Evolutionary conservation across 1,140 invertebrate species (phyloP).

Genomic region (Antheraea pernyi): DNA sequence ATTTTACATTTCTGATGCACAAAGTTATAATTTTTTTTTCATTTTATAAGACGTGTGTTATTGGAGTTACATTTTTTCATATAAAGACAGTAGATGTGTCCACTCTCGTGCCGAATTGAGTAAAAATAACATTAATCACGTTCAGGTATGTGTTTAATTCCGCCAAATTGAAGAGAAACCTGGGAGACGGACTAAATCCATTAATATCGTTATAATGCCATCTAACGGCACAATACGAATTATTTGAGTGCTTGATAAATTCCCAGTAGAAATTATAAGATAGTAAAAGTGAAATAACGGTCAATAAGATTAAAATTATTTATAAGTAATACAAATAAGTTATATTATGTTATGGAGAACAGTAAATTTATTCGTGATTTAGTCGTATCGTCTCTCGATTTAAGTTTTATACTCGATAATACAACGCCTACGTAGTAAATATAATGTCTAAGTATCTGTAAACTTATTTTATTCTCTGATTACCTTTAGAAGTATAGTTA

Average conservation of each 20-base stretch:
- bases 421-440: background rate
- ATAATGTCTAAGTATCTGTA: background rate
- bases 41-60: background rate
- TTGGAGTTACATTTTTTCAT: conserved; percentile 2
- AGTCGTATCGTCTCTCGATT: background rate
- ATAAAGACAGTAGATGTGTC: conserved; percentile 8
- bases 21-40: background rate
- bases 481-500: background rate
- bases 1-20: background rate
- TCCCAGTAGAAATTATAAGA: too few species aligned
- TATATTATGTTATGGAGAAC: too few species aligned
- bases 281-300: too few species aligned
- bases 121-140: background rate
- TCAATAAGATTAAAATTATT: too few species aligned
- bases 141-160: background rate
- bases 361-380: background rate
- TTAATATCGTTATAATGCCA: background rate
- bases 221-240: background rate
- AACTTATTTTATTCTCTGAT: background rate
- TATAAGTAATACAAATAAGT: too few species aligned
- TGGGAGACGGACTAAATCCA: background rate
- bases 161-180: background rate
- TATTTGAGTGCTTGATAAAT: background rate
- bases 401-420: background rate
- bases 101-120: background rate